Conservation (phyloP, 2,888 invertebrate species). For the Protula sp. region DNA sequence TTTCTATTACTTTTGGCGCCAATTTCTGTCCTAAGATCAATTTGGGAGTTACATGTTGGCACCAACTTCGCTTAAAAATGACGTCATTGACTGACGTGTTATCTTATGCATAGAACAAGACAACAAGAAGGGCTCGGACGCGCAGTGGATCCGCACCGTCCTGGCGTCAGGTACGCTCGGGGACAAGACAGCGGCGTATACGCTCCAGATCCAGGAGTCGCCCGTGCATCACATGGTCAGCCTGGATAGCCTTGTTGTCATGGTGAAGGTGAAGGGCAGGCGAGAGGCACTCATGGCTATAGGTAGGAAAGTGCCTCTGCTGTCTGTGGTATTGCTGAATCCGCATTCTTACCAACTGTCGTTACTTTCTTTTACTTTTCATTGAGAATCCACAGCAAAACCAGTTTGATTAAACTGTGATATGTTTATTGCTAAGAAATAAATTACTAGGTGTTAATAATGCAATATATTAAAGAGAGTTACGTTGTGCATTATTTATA, state of each 20-base stretch:
- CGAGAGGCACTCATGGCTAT: conserved; percentile 60
- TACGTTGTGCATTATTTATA: too few relatives aligned
- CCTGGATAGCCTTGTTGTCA: conserved; percentile 67
- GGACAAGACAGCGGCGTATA: conserved; percentile 81
- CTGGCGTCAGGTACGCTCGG: conserved; percentile 74
- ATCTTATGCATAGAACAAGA: conserved; percentile 45
- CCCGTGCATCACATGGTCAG: conserved; percentile 73
- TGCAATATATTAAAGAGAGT: too few relatives aligned
- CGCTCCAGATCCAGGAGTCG: conserved; percentile 74
- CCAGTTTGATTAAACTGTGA: not conserved
- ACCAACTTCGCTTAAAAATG: too few relatives aligned
- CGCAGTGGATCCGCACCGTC: conserved; percentile 56
- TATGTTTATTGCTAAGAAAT: not conserved
- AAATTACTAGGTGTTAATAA: too few relatives aligned
- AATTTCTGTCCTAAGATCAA: too few relatives aligned
- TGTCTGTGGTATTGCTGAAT: too few relatives aligned
- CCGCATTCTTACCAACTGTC: too few relatives aligned
- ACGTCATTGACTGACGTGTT: too few relatives aligned
- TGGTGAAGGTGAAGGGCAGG: conserved; percentile 74
- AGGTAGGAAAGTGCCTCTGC: too few relatives aligned
- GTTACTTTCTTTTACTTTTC: too few relatives aligned
- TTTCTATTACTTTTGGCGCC: too few relatives aligned
- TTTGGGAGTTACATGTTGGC: too few relatives aligned
- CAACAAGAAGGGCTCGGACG: conserved; percentile 40
- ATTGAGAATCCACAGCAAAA: not conserved